Base-by-base conservation (phyloP, 30 jellyfish, hydroid and myxozoan species). In the Clytia hemisphaerica region DNA sequence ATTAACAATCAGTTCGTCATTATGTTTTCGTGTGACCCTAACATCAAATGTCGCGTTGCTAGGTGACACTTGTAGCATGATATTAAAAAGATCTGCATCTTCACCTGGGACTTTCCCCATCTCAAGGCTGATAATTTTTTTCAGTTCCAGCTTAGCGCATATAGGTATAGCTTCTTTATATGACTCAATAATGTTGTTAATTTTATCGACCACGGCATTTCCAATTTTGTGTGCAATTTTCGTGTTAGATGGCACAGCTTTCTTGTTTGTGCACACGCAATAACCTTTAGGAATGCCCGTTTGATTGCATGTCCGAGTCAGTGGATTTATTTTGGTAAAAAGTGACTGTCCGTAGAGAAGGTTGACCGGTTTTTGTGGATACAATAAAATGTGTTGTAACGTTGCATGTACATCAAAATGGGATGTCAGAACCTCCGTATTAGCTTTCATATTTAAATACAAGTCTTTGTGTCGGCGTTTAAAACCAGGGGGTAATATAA, bases 361-460 rank as follows among this genome's bases (percentile, higher is more conserved):
- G 4, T 27, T 26, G n/a, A n/a, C n/a, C 4, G 62, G 72, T 36
- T 14, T 34, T 14, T 7, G 33, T 4, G 93, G 93, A 30, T 47
- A 63, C 37, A 22, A 16, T 28, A 80, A 48, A 2, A 80, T 40
- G 25, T 80, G 85, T 21, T 44, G 18, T 1, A 80, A 29, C 15
- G 93, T 80, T 32, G 93, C 93, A 60, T 80, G 87, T 0, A 55
- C 61, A 49, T 80, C 93, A 49, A 80, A 80, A 45, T 80, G 93
- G 12, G 93, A 46, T 28, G 93, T 80, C 35, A 80, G 75, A 4
- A 48, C 53, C 2, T 37, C n/a, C 2, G 85, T 50, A 36, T 80
- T 80, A 19, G 60, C 76, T 48, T 69, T 33, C 25, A 80, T 58
- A 22, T 79, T 75, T 2, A 38, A 29, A 15, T 37, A n/a, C 54